Conservation (phyloP, 2,797 vertebrate species). For the Carduelis carduelis region DNA sequence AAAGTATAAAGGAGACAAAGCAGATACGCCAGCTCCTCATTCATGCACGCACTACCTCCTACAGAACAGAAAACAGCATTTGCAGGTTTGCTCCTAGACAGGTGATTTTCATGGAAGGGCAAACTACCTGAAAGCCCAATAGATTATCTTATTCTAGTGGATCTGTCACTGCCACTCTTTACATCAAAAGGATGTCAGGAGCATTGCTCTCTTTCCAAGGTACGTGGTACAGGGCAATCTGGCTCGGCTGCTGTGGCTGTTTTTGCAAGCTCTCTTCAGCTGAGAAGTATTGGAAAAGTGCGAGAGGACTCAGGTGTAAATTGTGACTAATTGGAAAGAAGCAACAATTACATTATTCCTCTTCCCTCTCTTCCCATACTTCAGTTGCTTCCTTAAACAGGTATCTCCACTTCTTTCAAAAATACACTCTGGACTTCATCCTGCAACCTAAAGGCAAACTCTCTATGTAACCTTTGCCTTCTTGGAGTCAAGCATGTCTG, state of each 20-base stretch:
- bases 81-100: background rate
- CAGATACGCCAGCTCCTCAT: background rate
- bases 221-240: fast-evolving
- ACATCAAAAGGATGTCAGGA: background rate
- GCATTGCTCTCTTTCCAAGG: background rate
- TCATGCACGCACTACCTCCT: fast-evolving
- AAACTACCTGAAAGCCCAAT: background rate
- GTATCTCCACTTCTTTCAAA: background rate
- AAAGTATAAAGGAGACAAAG: background rate
- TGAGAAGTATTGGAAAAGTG: background rate
- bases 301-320: fast-evolving
- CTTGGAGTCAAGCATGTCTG: background rate
- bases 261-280: background rate
- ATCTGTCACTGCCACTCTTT: background rate
- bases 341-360: background rate
- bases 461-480: background rate
- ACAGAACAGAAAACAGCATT: background rate
- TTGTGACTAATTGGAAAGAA: background rate
- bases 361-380: background rate
- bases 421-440: background rate
- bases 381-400: background rate
- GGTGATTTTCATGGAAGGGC: background rate
- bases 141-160: background rate
- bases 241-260: background rate
- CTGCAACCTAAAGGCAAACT: background rate